Conservation (phyloP, 64 coral and sea anemone genomes). For the Montipora foliosa region DNA sequence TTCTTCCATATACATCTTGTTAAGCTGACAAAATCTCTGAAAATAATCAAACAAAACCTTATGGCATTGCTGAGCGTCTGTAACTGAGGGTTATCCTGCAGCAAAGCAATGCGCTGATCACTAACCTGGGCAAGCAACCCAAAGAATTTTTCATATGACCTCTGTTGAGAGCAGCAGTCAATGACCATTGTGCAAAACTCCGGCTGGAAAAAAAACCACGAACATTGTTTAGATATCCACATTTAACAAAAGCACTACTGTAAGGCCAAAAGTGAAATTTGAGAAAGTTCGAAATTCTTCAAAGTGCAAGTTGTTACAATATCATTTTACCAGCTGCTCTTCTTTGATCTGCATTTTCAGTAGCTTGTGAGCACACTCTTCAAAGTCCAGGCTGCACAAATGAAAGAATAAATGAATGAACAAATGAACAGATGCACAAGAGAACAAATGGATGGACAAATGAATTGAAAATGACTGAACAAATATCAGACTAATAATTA, state of each 20-base stretch:
- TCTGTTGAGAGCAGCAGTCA: constrained; percentile 97
- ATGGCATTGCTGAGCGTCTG: neutral
- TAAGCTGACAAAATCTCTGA: constrained; percentile 95
- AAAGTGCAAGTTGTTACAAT: neutral
- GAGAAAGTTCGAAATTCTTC: neutral
- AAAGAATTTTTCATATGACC: constrained; percentile 99
- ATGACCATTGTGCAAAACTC: constrained; percentile 97
- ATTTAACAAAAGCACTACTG: neutral
- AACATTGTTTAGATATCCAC: neutral
- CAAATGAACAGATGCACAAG: too few relatives aligned
- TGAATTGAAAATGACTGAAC: too few relatives aligned
- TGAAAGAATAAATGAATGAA: neutral
- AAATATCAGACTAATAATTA: too few relatives aligned
- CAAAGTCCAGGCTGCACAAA: neutral
- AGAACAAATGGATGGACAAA: too few relatives aligned
- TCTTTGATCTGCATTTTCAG: constrained; percentile 96
- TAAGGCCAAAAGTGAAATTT: neutral
- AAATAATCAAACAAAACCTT: neutral
- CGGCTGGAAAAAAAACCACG: constrained; percentile 29
- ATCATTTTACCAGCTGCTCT: constrained; percentile 85
- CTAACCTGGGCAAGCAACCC: constrained; percentile 94
- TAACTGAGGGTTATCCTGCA: too few relatives aligned
- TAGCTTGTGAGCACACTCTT: constrained; percentile 97
- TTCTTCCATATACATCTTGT: constrained; percentile 95
- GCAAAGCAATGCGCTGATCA: neutral